Percentiles rank a stretch among this genome's conserved stretches.
Evolutionary conservation across 2,113 vertebrate genomes (phyloP).

Genomic region (Sclerurus mexicanus): DNA sequence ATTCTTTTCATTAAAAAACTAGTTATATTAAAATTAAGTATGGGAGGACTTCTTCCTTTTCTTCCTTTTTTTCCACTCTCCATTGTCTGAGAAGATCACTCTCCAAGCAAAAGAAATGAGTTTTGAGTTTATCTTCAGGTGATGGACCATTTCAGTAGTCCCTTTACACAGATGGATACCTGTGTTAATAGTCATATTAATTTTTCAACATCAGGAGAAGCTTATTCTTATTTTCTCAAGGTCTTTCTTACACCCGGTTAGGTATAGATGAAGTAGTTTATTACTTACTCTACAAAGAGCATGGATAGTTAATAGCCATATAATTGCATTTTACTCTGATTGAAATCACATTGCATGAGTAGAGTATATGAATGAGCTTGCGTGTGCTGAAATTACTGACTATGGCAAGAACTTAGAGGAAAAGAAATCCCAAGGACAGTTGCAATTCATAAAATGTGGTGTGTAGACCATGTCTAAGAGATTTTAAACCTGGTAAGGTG

Average conservation of each 20-base stretch:
- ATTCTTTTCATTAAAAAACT: background rate
- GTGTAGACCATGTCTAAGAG: background rate
- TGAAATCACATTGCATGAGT: background rate
- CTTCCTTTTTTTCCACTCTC: background rate
- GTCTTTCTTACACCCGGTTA: background rate
- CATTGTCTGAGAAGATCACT: background rate
- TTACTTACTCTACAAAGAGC: background rate
- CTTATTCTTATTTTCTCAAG: background rate
- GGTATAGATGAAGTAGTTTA: background rate
- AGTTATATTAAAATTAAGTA: background rate
- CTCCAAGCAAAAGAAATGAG: background rate
- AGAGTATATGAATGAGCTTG: background rate
- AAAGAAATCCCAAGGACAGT: background rate
- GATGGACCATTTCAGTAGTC: background rate
- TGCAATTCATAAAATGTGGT: background rate
- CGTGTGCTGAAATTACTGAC: background rate
- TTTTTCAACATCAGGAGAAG: background rate
- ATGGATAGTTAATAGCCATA: fast-evolving
- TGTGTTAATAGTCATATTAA: background rate
- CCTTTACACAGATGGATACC: background rate
- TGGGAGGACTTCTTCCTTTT: background rate
- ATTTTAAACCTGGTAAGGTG: background rate
- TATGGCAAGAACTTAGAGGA: background rate
- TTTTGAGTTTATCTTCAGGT: background rate
- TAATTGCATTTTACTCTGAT: background rate